A percentile compares a stretch with the other conserved stretches of the same genome.
Evolutionary conservation across 2,797 vertebrate genomes (phyloP).

Genomic region (Serranus cabrilla): DNA sequence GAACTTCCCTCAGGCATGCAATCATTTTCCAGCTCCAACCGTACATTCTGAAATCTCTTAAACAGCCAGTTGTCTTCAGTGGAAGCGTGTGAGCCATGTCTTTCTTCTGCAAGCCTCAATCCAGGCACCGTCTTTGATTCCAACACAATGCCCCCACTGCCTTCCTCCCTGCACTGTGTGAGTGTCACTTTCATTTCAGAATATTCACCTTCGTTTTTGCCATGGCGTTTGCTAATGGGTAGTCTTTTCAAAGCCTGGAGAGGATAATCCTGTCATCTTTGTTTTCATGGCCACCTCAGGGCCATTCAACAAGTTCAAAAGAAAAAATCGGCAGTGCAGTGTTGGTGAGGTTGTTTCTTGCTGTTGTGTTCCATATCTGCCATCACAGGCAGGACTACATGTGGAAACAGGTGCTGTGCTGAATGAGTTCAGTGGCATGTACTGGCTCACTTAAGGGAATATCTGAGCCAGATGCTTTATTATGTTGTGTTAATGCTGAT

Average conservation of each 20-base stretch:
- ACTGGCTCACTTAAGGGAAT: constrained; percentile 63
- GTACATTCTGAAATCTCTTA: constrained; percentile 56
- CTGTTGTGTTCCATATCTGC: constrained; percentile 43
- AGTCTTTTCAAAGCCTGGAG: constrained; percentile 61
- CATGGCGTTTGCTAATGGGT: constrained; percentile 67
- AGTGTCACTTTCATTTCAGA: constrained; percentile 74
- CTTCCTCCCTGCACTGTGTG: constrained; percentile 51
- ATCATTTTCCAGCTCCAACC: constrained; percentile 60
- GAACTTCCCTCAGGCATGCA: constrained; percentile 64
- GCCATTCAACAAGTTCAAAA: constrained; percentile 69
- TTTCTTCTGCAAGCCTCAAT: constrained; percentile 70
- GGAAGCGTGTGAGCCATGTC: constrained; percentile 65
- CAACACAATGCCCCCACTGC: constrained; percentile 69
- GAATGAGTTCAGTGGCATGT: constrained; percentile 59
- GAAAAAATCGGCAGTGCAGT: constrained; percentile 34
- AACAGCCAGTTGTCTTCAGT: constrained; percentile 66
- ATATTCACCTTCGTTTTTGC: constrained; percentile 72
- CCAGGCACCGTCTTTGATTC: constrained; percentile 76
- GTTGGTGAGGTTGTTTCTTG: constrained; percentile 45
- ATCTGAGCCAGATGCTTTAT: constrained; percentile 71
- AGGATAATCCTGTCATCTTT: constrained; percentile 73
- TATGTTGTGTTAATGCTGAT: constrained; percentile 66
- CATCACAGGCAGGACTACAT: constrained; percentile 44
- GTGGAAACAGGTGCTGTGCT: constrained; percentile 68
- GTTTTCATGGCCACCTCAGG: constrained; percentile 72